Evolutionary conservation across 2,113 vertebrate species (phyloP).

Genomic region (Pimephales promelas): DNA sequence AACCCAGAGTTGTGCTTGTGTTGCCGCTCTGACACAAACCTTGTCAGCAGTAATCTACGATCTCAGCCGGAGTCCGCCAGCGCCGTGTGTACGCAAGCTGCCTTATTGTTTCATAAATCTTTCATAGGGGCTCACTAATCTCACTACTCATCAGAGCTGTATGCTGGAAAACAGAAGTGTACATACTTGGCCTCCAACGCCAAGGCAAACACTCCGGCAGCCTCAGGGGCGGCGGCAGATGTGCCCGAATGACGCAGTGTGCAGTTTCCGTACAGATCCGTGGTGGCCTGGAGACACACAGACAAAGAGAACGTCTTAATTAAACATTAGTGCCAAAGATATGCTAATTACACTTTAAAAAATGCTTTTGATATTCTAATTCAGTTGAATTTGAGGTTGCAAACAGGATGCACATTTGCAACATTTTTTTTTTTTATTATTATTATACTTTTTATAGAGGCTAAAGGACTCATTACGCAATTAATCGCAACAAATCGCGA

Average conservation of each 20-base stretch:
- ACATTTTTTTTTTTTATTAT: too few relatives aligned
- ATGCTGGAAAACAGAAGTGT: conserved; percentile 29
- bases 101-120: conserved; percentile 35
- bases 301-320: conserved; percentile 6
- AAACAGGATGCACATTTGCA: neutral
- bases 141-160: conserved; percentile 16
- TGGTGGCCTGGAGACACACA: conserved; percentile 84
- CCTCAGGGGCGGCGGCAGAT: conserved; percentile 95
- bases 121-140: conserved; percentile 25
- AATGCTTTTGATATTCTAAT: neutral
- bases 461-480: too few relatives aligned
- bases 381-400: neutral
- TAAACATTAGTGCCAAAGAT: neutral
- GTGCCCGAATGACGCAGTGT: conserved; percentile 97
- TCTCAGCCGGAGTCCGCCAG: neutral
- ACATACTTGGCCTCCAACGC: conserved; percentile 98
- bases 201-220: conserved; percentile 95
- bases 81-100: neutral
- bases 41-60: conserved; percentile 11
- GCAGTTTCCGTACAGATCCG: conserved; percentile 97
- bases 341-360: neutral
- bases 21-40: neutral
- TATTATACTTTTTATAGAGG: too few relatives aligned
- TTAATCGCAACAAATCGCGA: too few relatives aligned
- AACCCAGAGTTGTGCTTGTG: neutral